These are phyloP conservation scores for Callinectes sapidus DNA, from an alignment of 2,888 invertebrate species.

Conservation along the genomic window DNA sequence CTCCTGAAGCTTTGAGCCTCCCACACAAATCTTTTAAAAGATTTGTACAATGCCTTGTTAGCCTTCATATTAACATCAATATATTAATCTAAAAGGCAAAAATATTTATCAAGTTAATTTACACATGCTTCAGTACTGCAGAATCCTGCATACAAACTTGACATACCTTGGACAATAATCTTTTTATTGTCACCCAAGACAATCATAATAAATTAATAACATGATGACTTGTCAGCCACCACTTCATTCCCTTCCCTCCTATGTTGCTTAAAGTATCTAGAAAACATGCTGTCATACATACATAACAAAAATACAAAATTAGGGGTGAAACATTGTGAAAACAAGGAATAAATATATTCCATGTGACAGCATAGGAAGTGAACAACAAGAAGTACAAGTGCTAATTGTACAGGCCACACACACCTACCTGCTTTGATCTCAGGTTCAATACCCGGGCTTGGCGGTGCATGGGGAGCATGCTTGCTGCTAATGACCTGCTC, in stretches of 20 bases:
- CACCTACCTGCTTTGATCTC: slow-evolving; percentile 9
- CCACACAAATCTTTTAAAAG: too few species aligned
- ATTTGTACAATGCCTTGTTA: too few species aligned
- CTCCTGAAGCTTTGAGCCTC: too few species aligned
- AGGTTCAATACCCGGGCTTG: slow-evolving; percentile 29
- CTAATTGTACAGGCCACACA: background rate
- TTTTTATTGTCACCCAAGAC: background rate
- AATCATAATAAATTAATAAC: background rate
- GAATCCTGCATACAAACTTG: background rate
- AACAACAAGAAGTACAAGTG: background rate
- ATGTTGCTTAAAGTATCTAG: background rate
- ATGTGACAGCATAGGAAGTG: background rate
- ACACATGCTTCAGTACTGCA: background rate
- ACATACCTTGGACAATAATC: background rate
- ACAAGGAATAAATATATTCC: background rate
- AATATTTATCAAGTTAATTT: background rate
- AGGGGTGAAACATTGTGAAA: background rate
- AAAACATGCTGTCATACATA: background rate
- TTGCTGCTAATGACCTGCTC: slow-evolving; percentile 21
- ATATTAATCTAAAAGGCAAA: background rate
- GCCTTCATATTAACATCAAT: too few species aligned
- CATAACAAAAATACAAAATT: background rate
- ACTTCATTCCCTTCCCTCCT: background rate
- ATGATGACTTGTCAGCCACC: background rate
- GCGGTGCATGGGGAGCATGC: background rate